Conservation (phyloP, 2,113 vertebrate genomes). For the Megaleporinus macrocephalus region DNA sequence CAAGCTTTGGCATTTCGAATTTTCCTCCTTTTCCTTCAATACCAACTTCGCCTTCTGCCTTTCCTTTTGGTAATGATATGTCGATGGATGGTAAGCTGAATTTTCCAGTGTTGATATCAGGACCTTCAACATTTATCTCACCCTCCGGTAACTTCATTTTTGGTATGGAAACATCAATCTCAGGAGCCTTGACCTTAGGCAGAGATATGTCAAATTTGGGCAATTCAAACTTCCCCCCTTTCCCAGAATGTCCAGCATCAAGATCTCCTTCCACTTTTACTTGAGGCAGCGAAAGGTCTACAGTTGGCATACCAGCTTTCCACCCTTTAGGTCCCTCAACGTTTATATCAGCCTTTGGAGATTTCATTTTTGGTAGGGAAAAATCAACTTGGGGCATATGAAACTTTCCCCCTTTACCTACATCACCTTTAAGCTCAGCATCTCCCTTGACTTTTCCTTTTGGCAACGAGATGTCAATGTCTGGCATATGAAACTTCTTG, state of each 20-base stretch:
- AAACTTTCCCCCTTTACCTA: constrained; percentile 46
- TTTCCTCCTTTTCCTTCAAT: constrained; percentile 42
- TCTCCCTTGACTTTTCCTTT: constrained; percentile 27
- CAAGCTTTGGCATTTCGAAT: constrained; percentile 43
- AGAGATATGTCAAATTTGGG: constrained; percentile 9
- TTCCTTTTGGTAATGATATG: constrained; percentile 39
- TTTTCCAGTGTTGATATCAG: constrained; percentile 50
- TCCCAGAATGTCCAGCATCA: constrained; percentile 30
- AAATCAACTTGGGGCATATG: constrained; percentile 59
- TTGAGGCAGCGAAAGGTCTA: constrained; percentile 58
- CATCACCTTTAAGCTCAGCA: constrained; percentile 16
- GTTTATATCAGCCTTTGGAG: constrained; percentile 7
- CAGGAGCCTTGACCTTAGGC: constrained; percentile 6
- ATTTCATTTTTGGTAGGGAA: constrained; percentile 35
- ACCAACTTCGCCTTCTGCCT: constrained; percentile 33
- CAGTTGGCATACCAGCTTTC: constrained; percentile 36
- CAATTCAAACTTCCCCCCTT: constrained; percentile 50
- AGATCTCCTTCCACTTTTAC: constrained; percentile 52
- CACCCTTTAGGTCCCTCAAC: constrained; percentile 37
- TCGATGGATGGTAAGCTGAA: constrained; percentile 41
- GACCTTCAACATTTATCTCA: constrained; percentile 9
- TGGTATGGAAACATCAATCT: constrained; percentile 52
- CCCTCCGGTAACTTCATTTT: constrained; percentile 50
- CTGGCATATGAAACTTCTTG: constrained; percentile 42
- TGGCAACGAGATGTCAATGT: constrained; percentile 49